Conservation (phyloP, 2,797 vertebrate genomes). For the Crossoptilon crossoptilon region DNA sequence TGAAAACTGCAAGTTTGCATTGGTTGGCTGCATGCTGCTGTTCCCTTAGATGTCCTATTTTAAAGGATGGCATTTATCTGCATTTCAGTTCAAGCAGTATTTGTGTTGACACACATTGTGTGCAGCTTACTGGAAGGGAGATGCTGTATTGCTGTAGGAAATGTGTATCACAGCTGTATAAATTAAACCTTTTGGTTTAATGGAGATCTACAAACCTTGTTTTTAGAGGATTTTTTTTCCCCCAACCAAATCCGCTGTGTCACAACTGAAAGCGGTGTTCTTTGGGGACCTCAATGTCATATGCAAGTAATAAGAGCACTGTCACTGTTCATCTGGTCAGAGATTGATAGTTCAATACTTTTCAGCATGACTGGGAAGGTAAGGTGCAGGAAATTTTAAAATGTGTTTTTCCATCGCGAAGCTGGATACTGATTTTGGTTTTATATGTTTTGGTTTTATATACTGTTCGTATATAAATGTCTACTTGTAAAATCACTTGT, state of each 20-base stretch:
- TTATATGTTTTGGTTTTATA: too few relatives aligned
- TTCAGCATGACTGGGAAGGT: not conserved
- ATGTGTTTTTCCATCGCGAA: not conserved
- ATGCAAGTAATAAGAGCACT: not conserved
- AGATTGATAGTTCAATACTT: not conserved
- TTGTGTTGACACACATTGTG: not conserved
- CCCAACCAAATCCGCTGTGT: not conserved
- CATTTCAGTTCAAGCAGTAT: not conserved
- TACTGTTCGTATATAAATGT: not conserved
- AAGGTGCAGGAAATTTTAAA: not conserved
- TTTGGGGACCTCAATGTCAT: not conserved
- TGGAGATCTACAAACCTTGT: not conserved
- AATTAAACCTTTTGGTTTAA: not conserved
- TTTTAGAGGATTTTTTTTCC: not conserved
- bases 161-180: not conserved
- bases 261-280: not conserved
- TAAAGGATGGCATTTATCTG: not conserved
- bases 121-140: not conserved
- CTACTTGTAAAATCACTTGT: not conserved
- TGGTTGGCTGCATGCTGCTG: not conserved
- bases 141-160: not conserved
- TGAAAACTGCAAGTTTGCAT: not conserved
- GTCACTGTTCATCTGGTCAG: not conserved
- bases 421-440: not conserved
- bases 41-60: not conserved